phyloP scores from a whole-genome alignment of 2,113 vertebrate species.

The Sinocyclocheilus grahami region DNA sequence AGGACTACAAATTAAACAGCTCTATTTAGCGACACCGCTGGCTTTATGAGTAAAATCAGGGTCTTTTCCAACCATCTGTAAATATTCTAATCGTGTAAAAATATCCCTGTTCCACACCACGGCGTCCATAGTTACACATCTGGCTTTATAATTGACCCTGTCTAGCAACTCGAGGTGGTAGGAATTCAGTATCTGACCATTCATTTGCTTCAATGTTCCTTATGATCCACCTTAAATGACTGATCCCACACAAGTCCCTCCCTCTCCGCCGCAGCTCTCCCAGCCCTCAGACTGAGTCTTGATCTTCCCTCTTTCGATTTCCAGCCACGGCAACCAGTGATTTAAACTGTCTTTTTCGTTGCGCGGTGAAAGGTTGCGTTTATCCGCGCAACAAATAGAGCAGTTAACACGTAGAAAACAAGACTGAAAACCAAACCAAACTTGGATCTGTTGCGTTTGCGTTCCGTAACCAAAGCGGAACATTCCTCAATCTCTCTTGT shows the following conservation, averaged over 20 bases:
- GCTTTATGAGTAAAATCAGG: neutral
- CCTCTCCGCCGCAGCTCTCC: constrained; percentile 53
- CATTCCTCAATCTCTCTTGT: constrained; percentile 31
- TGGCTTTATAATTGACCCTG: neutral
- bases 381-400: constrained; percentile 33
- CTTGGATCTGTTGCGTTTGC: constrained; percentile 43
- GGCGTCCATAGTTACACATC: neutral
- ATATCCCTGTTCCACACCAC: neutral
- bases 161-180: neutral
- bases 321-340: constrained; percentile 60
- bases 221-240: constrained; percentile 74
- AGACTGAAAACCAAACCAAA: constrained; percentile 18
- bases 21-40: neutral
- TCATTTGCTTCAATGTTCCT: constrained; percentile 38
- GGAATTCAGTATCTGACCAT: constrained; percentile 2
- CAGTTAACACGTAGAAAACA: constrained; percentile 14
- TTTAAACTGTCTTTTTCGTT: constrained; percentile 57
- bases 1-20: neutral
- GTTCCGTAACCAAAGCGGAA: constrained; percentile 34
- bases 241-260: constrained; percentile 67
- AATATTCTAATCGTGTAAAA: neutral
- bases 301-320: constrained; percentile 56
- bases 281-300: constrained; percentile 33
- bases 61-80: neutral
- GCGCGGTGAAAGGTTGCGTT: constrained; percentile 50